These are phyloP conservation scores for Rhinogobio ventralis DNA, from an alignment of 2,797 vertebrate species.

Conservation along the genomic window DNA sequence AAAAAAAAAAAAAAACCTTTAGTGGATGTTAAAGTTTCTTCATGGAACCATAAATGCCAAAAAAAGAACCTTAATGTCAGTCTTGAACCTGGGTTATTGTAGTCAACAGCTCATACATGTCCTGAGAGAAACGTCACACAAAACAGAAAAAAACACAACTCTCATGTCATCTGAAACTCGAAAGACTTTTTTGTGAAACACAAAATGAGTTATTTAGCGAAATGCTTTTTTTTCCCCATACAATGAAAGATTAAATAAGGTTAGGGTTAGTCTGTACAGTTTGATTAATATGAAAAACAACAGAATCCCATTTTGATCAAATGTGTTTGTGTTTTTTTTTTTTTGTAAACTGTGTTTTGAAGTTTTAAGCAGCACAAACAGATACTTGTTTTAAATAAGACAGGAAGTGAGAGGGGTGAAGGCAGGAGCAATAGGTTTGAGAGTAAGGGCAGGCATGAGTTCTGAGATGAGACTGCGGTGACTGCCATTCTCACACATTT, in stretches of 20 bases:
- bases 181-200: not conserved
- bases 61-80: not conserved
- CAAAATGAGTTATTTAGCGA: not conserved
- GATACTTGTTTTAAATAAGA: not conserved
- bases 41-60: not conserved
- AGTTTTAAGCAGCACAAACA: not conserved
- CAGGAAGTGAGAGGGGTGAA: constrained; percentile 55
- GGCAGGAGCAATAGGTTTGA: constrained; percentile 37
- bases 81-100: not conserved
- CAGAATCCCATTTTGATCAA: not conserved
- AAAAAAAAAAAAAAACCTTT: not conserved
- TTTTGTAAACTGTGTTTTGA: not conserved
- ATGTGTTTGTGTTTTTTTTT: not conserved
- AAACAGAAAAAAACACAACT: too few relatives aligned
- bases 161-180: not conserved
- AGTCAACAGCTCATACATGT: too few relatives aligned
- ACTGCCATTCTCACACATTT: constrained; percentile 66
- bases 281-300: not conserved
- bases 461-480: constrained; percentile 65
- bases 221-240: not conserved
- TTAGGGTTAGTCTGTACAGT: not conserved
- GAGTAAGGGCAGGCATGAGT: constrained; percentile 31
- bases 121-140: too few relatives aligned
- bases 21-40: not conserved
- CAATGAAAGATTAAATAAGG: not conserved